Conservation (phyloP, 2,797 vertebrate species). For the Pseudotriccus pelzelni region DNA sequence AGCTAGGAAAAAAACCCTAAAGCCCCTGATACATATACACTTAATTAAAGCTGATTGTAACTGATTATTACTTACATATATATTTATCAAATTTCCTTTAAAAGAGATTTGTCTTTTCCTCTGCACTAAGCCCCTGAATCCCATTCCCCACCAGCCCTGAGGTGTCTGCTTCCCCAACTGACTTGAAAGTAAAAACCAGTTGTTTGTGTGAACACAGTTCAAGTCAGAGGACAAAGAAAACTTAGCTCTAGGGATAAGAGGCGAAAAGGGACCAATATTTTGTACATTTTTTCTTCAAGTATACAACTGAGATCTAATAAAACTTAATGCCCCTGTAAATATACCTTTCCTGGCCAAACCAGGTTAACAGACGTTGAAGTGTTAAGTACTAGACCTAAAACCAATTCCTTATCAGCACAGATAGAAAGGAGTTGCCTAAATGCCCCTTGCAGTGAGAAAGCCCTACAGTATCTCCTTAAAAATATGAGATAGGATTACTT, state of each 20-base stretch:
- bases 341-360: background rate
- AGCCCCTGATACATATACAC: fast-evolving
- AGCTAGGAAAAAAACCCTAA: background rate
- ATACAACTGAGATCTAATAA: background rate
- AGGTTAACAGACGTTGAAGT: background rate
- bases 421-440: background rate
- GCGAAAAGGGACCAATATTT: background rate
- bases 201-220: background rate
- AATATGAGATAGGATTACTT: background rate
- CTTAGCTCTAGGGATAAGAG: background rate
- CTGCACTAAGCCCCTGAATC: background rate
- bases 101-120: background rate
- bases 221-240: background rate
- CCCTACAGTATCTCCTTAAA: background rate
- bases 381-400: background rate
- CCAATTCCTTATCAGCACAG: fast-evolving
- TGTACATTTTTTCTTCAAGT: background rate
- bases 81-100: background rate
- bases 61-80: background rate
- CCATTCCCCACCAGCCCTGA: background rate
- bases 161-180: background rate
- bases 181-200: background rate
- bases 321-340: background rate
- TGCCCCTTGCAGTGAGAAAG: background rate
- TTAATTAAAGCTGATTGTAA: background rate